A percentile compares a stretch with the other conserved stretches of the same genome.
Conservation (phyloP, 2,797 vertebrate species). For the Danio tinwini region DNA sequence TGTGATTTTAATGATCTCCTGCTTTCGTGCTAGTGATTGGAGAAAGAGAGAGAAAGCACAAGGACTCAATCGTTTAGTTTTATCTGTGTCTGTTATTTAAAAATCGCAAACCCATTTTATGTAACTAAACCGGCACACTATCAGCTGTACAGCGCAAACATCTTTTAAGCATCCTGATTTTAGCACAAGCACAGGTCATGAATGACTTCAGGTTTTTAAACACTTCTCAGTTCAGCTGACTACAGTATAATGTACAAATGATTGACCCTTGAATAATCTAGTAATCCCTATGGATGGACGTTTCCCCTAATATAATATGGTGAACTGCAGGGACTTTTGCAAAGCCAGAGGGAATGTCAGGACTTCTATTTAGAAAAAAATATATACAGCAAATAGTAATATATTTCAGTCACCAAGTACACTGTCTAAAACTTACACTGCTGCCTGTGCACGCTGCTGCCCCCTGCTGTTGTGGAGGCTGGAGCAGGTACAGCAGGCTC, state of each 20-base stretch:
- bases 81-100: not conserved
- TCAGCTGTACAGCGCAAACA: not conserved
- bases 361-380: not conserved
- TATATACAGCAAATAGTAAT: no score
- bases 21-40: conserved; percentile 88
- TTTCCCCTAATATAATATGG: not conserved
- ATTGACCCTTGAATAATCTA: not conserved
- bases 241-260: not conserved
- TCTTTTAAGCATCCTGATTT: not conserved
- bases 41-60: conserved; percentile 24
- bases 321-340: not conserved
- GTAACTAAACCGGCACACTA: conserved; percentile 9
- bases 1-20: conserved; percentile 99
- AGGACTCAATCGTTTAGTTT: not conserved
- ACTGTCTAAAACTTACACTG: conserved; percentile 71
- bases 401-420: not conserved
- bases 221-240: not conserved
- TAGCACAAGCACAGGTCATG: not conserved
- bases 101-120: conserved; percentile 14
- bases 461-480: conserved; percentile 70
- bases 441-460: conserved; percentile 66
- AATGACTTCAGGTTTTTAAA: conserved; percentile 1
- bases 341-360: conserved; percentile 26
- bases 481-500: conserved; percentile 75
- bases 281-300: not conserved